Conservation (phyloP, 2,888 invertebrate species). For the Ectemnius lituratus region DNA sequence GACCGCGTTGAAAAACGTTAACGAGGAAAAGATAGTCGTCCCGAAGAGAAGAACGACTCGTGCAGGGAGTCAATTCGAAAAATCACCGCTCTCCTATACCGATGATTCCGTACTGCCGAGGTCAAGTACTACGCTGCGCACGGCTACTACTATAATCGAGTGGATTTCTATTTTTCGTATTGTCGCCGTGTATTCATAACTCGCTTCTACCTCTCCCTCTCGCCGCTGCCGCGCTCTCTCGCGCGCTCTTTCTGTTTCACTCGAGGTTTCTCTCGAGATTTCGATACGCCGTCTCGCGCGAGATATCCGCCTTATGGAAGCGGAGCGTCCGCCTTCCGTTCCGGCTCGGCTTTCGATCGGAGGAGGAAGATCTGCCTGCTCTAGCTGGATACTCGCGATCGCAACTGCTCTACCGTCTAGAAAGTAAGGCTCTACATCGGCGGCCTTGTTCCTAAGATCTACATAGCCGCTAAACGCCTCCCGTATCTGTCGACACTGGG, state of each 20-base stretch:
- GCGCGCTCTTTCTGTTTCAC: too few relatives aligned
- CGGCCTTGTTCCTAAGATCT: conserved; percentile 61
- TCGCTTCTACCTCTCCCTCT: too few relatives aligned
- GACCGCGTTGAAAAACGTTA: conserved; percentile 25
- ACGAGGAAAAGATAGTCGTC: too few relatives aligned
- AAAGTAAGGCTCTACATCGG: conserved; percentile 60
- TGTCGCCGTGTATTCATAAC: neutral
- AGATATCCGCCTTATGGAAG: conserved; percentile 5
- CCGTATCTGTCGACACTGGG: conserved; percentile 43
- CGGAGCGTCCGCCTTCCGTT: conserved; percentile 3
- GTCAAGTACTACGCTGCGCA: neutral
- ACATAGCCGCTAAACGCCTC: conserved; percentile 49
- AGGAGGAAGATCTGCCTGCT: conserved; percentile 10
- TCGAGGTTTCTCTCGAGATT: too few relatives aligned
- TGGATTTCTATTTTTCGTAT: conserved; percentile 4
- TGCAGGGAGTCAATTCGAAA: too few relatives aligned
- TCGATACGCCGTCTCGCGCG: neutral
- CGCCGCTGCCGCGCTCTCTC: too few relatives aligned
- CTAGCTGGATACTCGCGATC: conserved; percentile 10
- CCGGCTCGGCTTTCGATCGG: conserved; percentile 1
- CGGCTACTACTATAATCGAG: neutral
- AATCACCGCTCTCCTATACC: too few relatives aligned
- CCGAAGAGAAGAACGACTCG: too few relatives aligned
- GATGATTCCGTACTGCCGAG: neutral
- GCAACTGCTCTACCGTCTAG: conserved; percentile 44